phyloP scores from a whole-genome alignment of 2,888 invertebrate genomes.

The Lydus trimaculatus region DNA sequence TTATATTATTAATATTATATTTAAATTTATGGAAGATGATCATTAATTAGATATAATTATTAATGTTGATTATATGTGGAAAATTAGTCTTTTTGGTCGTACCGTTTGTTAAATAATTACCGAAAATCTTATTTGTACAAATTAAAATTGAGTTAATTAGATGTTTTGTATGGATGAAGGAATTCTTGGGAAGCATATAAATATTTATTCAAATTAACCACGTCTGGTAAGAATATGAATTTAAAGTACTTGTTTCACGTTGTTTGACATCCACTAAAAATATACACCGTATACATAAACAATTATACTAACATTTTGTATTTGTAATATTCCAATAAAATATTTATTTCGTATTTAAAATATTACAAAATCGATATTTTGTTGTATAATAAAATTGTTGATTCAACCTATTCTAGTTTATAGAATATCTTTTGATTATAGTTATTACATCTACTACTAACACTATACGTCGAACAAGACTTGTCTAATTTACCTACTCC shows the following conservation, averaged over 20 bases:
- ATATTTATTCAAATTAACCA: neutral
- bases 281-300: neutral
- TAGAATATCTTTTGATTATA: neutral
- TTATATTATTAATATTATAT: too few species aligned
- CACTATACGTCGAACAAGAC: constrained; percentile 15
- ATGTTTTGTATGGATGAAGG: constrained; percentile 1
- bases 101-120: neutral
- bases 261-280: neutral
- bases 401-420: neutral
- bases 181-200: neutral
- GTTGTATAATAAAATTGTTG: neutral
- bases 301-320: neutral
- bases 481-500: constrained; percentile 40
- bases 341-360: neutral
- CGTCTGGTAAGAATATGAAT: neutral
- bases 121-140: neutral
- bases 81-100: neutral
- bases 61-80: neutral
- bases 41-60: too few species aligned
- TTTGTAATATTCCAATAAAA: neutral
- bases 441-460: neutral
- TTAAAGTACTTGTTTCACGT: neutral
- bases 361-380: neutral
- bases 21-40: too few species aligned
- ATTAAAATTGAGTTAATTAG: neutral